Conservation (phyloP, 2,888 invertebrate species). For the Agrochola lychnidis region DNA sequence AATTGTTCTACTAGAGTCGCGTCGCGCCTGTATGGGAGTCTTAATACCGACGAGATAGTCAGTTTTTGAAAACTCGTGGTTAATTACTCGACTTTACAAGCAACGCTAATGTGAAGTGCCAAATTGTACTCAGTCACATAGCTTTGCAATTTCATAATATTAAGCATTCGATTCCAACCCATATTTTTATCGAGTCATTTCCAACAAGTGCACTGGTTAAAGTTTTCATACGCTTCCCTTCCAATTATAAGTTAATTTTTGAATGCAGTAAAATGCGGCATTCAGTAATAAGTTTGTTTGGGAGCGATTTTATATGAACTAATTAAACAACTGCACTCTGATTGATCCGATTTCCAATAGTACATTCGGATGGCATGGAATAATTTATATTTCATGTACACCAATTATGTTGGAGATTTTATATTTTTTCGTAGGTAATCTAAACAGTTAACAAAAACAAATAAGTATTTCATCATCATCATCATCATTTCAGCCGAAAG, state of each 20-base stretch:
- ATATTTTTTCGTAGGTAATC: neutral
- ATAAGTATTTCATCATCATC: no score
- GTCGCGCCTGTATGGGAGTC: no score
- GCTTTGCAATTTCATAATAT: no score
- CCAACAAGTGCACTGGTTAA: neutral
- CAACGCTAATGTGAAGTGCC: neutral
- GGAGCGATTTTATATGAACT: neutral
- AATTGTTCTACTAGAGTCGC: no score
- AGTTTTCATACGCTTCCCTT: neutral
- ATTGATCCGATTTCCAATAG: no score
- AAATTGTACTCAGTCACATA: neutral
- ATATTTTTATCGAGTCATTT: neutral
- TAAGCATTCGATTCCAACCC: no score
- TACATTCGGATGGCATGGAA: neutral
- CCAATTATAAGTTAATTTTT: constrained; percentile 23
- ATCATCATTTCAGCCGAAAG: no score
- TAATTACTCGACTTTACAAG: neutral
- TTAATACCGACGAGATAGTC: neutral
- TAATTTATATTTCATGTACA: neutral
- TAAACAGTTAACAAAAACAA: no score
- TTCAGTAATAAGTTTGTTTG: constrained; percentile 6
- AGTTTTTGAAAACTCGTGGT: neutral
- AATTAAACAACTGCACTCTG: neutral
- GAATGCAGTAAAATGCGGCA: neutral
- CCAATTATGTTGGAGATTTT: neutral